Conservation (phyloP, 2,797 vertebrate genomes). For the Hypotaenidia philippensis region DNA sequence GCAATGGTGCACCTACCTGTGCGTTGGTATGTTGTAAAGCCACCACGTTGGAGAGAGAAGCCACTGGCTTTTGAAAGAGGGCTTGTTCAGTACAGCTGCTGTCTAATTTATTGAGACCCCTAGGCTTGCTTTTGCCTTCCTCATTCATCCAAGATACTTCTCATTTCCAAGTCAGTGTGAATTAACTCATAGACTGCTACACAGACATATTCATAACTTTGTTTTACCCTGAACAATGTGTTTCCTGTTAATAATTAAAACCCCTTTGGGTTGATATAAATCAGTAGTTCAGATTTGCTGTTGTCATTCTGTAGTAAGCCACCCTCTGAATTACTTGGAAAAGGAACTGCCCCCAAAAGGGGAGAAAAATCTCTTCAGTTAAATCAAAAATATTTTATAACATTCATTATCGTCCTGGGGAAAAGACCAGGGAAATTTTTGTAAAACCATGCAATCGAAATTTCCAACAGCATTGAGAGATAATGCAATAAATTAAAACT, state of each 20-base stretch:
- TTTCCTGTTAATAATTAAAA: not conserved
- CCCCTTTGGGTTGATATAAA: not conserved
- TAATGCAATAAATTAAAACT: not conserved
- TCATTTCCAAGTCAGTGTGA: not conserved
- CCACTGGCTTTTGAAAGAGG: not conserved
- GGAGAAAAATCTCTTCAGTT: not conserved
- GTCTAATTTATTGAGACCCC: not conserved
- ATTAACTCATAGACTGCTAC: not conserved
- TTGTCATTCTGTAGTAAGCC: not conserved
- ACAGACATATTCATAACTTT: not conserved
- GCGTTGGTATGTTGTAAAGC: not conserved
- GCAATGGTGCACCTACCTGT: not conserved
- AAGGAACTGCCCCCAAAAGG: not conserved
- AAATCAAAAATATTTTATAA: not conserved
- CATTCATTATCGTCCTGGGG: not conserved
- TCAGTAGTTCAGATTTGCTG: not conserved
- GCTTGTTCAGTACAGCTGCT: not conserved
- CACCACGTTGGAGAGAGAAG: not conserved
- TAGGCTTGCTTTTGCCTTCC: not conserved
- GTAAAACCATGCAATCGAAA: not conserved
- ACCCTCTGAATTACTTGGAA: not conserved
- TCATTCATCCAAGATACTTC: not conserved
- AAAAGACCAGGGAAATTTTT: not conserved
- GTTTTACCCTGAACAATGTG: not conserved
- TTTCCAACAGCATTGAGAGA: not conserved